phyloP scores from a whole-genome alignment of 2,797 vertebrate species.

The Enteromius viviparus region DNA sequence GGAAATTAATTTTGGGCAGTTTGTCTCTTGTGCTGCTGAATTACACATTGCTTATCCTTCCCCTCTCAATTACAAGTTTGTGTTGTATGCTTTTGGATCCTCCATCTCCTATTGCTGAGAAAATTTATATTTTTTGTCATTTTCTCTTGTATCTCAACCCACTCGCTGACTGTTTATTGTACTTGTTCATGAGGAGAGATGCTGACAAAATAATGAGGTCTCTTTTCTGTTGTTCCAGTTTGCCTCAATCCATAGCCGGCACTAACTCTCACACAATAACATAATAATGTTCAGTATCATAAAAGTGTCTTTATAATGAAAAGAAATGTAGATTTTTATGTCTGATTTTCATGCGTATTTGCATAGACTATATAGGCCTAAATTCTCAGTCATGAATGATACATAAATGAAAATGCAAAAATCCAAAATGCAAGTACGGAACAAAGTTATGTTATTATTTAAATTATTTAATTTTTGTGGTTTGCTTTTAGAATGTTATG shows the following conservation, averaged over 20 bases:
- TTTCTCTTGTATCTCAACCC: slow-evolving; percentile 44
- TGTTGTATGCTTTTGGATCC: background rate
- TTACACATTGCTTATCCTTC: slow-evolving; percentile 34
- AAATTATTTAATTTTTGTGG: too few species aligned
- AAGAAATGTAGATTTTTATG: background rate
- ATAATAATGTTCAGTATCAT: too few species aligned
- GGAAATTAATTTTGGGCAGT: slow-evolving; percentile 13
- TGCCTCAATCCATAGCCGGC: background rate
- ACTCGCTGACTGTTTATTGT: slow-evolving; percentile 36
- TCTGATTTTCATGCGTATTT: background rate
- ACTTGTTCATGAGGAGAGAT: slow-evolving; percentile 38
- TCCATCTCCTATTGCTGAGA: background rate
- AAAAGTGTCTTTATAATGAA: background rate
- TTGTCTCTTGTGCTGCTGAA: slow-evolving; percentile 33
- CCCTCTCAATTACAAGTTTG: slow-evolving; percentile 16
- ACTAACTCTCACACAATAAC: background rate
- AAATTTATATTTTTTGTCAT: slow-evolving; percentile 1
- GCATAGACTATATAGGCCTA: background rate
- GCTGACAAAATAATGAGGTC: slow-evolving; percentile 23
- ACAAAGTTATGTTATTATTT: too few species aligned
- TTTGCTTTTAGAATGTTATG: too few species aligned
- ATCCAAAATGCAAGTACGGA: too few species aligned
- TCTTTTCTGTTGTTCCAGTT: slow-evolving; percentile 2
- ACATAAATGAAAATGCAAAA: too few species aligned
- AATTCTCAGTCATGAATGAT: background rate